A percentile compares a stretch with the other conserved stretches of the same genome.
phyloP scores from a whole-genome alignment of 2,888 invertebrate genomes.

The Ephialtes manifestator region DNA sequence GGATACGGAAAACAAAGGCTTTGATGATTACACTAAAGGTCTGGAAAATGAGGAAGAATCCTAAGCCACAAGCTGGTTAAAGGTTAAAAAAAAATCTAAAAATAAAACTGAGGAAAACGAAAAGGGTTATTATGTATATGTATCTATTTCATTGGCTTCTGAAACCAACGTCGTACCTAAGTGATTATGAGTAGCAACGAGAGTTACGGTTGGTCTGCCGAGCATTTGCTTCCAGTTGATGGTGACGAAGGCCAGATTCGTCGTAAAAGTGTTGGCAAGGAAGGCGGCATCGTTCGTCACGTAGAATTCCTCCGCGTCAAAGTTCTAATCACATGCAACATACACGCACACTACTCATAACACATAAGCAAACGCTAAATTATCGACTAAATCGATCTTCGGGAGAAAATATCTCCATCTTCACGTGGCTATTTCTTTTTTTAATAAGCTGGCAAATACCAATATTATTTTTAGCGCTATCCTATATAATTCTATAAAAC shows the following conservation, averaged over 20 bases:
- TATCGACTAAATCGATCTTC: conserved; percentile 23
- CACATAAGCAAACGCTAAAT: conserved; percentile 45
- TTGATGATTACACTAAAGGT: conserved; percentile 4
- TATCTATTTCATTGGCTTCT: conserved; percentile 24
- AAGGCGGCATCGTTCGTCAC: conserved; percentile 98
- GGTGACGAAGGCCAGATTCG: conserved; percentile 97
- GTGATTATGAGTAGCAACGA: conserved; percentile 94
- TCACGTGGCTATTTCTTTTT: conserved; percentile 3
- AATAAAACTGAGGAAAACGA: not conserved
- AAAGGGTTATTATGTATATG: not conserved
- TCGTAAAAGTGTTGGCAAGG: conserved; percentile 97
- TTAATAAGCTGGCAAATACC: not conserved
- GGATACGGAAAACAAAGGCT: conserved; percentile 18
- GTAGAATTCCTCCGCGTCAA: conserved; percentile 98
- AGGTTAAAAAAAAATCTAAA: conserved; percentile 1
- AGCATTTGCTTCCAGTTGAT: conserved; percentile 99
- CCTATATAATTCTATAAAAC: not conserved
- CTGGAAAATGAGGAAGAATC: conserved; percentile 14
- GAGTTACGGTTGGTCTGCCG: conserved; percentile 97
- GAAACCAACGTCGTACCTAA: conserved; percentile 89
- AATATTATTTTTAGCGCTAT: not conserved
- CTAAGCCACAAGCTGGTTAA: conserved; percentile 43
- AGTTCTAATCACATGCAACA: conserved; percentile 90
- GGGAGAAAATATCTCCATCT: not conserved
- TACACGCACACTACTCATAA: conserved; percentile 74